These are phyloP conservation scores for Hydropsyche betteni DNA, from an alignment of 2,888 invertebrate species.

Conservation along the genomic window DNA sequence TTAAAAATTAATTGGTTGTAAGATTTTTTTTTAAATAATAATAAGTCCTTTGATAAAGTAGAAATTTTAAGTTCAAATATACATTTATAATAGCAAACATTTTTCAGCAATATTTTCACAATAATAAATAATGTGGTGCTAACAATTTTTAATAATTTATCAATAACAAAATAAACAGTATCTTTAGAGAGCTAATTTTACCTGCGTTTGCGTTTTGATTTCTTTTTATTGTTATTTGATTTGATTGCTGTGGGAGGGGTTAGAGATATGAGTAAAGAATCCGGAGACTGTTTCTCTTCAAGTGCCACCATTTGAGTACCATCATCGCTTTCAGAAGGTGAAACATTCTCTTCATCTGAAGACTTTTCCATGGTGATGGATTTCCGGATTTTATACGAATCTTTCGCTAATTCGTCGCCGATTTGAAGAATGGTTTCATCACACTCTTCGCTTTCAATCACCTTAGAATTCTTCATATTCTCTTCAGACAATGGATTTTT, in stretches of 20 bases:
- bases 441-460: neutral
- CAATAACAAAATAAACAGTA: neutral
- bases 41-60: too few species aligned
- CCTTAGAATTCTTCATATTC: too few species aligned
- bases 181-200: slow-evolving; percentile 56
- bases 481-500: too few species aligned
- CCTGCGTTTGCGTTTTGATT: slow-evolving; percentile 71
- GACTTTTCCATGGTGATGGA: slow-evolving; percentile 61
- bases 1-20: too few species aligned
- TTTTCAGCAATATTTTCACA: too few species aligned
- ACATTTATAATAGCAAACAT: too few species aligned
- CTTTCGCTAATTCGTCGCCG: slow-evolving; percentile 58
- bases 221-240: slow-evolving; percentile 64
- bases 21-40: too few species aligned
- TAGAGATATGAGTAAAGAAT: slow-evolving; percentile 57
- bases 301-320: slow-evolving; percentile 52
- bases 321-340: slow-evolving; percentile 68
- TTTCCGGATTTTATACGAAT: slow-evolving; percentile 55
- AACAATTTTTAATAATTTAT: too few species aligned
- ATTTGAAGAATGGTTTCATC: slow-evolving; percentile 20
- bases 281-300: slow-evolving; percentile 59
- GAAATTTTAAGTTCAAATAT: too few species aligned
- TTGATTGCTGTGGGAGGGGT: slow-evolving; percentile 59
- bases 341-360: slow-evolving; percentile 67
- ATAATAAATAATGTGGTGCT: too few species aligned